These are phyloP conservation scores for Fundulus diaphanus DNA, from an alignment of 2,797 vertebrate genomes.

Conservation along the genomic window DNA sequence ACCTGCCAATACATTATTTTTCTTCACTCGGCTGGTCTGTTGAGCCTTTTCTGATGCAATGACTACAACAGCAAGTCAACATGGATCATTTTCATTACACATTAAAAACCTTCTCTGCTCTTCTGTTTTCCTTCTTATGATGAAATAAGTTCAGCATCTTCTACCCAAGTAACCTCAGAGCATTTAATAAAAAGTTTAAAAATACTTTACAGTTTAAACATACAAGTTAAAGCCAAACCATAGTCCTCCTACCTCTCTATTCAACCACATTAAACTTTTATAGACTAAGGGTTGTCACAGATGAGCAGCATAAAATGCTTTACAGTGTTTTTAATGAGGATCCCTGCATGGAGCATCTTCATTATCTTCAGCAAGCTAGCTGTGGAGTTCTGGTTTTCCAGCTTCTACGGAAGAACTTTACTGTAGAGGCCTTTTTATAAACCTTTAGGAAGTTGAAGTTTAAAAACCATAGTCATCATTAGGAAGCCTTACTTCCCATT, in stretches of 20 bases:
- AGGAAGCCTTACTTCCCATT: no score
- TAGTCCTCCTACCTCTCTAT: neutral
- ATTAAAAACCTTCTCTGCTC: neutral
- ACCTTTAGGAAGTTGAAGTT: neutral
- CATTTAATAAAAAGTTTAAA: neutral
- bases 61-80: neutral
- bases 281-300: slow-evolving; percentile 17
- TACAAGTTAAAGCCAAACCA: neutral
- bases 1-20: neutral
- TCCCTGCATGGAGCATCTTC: neutral
- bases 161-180: neutral
- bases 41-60: neutral
- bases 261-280: slow-evolving; percentile 51
- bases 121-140: neutral
- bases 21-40: neutral
- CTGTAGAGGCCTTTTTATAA: neutral
- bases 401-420: neutral
- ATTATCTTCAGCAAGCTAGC: neutral
- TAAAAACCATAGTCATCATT: neutral
- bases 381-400: neutral
- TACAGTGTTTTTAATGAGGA: slow-evolving; percentile 20
- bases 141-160: neutral
- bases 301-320: slow-evolving; percentile 9
- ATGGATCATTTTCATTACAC: neutral
- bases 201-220: neutral